Base-by-base conservation (phyloP, 2,888 invertebrate genomes). In the Lithophane socia region DNA sequence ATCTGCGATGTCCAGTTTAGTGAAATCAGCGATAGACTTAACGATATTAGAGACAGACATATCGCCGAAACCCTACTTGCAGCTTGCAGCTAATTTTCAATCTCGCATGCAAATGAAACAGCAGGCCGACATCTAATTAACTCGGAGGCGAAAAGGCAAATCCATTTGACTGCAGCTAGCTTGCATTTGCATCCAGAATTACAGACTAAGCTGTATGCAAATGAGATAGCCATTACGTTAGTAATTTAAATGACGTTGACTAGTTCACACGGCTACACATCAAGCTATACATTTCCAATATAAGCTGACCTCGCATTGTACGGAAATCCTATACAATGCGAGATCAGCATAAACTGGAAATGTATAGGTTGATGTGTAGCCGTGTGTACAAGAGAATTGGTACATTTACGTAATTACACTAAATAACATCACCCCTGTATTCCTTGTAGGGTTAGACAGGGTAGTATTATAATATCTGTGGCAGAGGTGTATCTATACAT, bases 171-270 rank as follows among this genome's bases (percentile, higher is more conserved):
- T 56, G 69, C 56, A 61, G 66, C 58, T 47, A 60, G 66, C 66
- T 24, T 71, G 54, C 79, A 83, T 83, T 86, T 75, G 79, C 84
- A 86, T 83, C 56, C 4, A 61, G 44, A 74, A 79, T 65, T 72
- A 47, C 54, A 52, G 65, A 49, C 73, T 42, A 29, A 65, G 64
- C 47, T 73, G 29, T 73, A 86, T 86, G 75, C 79, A 83, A 83
- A 84, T 73, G 75, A 60, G 64, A 75, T 67, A 56, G 42, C 71
- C 52, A 69, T 65, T 81, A 72, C 58, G 68, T 65, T 72, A 42
- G 77, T 74, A 65, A 72, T 66, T 74, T 54, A 82, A 70, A 70
- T 54, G 77, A 64, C 47, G 54, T 42, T 44, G 63, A 63, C 64
- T 47, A 29, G 71, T 13, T 44, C 29, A 37, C 37, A 37, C 37